Evolutionary conservation across 1,140 invertebrate species (phyloP).

Genomic region (Pentalonia nigronervosa): DNA sequence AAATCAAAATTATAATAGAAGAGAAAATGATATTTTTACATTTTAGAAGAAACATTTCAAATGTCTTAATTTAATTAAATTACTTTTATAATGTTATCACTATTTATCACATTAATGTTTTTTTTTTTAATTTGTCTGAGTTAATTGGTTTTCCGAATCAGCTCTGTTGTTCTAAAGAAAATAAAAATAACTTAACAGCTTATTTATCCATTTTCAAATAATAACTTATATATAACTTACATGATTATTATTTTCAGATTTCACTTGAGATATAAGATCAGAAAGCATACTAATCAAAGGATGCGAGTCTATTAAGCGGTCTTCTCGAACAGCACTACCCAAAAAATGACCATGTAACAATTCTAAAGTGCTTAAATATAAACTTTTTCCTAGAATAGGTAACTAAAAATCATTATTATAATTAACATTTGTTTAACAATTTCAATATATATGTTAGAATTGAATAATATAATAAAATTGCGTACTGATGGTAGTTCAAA

Average conservation of each 20-base stretch:
- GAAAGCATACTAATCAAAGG: constrained; percentile 51
- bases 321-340: constrained; percentile 46
- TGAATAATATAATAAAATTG: background rate
- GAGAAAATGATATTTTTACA: background rate
- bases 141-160: background rate
- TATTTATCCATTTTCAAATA: no score
- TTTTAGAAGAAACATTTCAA: background rate
- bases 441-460: background rate
- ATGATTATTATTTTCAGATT: constrained; percentile 53
- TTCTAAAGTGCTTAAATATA: constrained; percentile 57
- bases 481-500: constrained; percentile 20
- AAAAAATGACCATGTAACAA: constrained; percentile 58
- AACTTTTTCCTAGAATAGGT: constrained; percentile 30
- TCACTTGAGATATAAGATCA: constrained; percentile 48
- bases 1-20: constrained; percentile 1
- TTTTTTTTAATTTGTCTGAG: background rate
- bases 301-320: constrained; percentile 48
- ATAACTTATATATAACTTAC: background rate
- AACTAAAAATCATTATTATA: constrained; percentile 44
- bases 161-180: no score
- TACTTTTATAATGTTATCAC: background rate
- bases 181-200: no score
- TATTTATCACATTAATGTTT: background rate
- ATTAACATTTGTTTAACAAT: background rate
- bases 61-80: background rate